Conservation (phyloP, 2,797 vertebrate genomes). For the Enteromius thamalakanensis region DNA sequence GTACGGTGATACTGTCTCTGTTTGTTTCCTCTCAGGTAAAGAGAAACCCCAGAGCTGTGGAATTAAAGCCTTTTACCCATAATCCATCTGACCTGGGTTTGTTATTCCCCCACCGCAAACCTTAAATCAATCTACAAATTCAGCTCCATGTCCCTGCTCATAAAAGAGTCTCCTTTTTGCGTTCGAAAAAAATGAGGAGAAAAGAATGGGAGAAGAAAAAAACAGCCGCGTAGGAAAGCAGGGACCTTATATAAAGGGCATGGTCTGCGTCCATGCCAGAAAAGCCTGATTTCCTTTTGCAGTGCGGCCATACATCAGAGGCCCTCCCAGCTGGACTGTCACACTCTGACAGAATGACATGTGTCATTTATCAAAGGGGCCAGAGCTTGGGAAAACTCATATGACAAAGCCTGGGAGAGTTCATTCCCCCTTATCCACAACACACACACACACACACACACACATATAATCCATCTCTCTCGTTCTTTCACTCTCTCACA, state of each 20-base stretch:
- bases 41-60: conserved; percentile 55
- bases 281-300: conserved; percentile 96
- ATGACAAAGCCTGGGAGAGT: conserved; percentile 98
- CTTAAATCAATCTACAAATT: conserved; percentile 62
- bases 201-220: conserved; percentile 39
- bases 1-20: conserved; percentile 26
- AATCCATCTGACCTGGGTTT: conserved; percentile 53
- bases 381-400: conserved; percentile 96
- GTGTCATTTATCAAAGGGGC: conserved; percentile 99
- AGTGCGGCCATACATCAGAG: conserved; percentile 93
- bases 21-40: conserved; percentile 30
- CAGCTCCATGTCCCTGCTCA: conserved; percentile 47
- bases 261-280: conserved; percentile 94
- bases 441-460: conserved; percentile 58
- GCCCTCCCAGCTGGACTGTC: conserved; percentile 98
- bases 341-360: conserved; percentile 99
- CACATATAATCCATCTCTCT: conserved; percentile 62
- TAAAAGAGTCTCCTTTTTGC: conserved; percentile 51
- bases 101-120: conserved; percentile 48
- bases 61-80: conserved; percentile 57
- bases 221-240: conserved; percentile 74
- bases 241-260: conserved; percentile 91
- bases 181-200: conserved; percentile 46
- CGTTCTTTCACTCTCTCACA: conserved; percentile 55
- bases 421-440: conserved; percentile 81